Conservation (phyloP, 1,140 invertebrate genomes). For the Euglossa dilemma region DNA sequence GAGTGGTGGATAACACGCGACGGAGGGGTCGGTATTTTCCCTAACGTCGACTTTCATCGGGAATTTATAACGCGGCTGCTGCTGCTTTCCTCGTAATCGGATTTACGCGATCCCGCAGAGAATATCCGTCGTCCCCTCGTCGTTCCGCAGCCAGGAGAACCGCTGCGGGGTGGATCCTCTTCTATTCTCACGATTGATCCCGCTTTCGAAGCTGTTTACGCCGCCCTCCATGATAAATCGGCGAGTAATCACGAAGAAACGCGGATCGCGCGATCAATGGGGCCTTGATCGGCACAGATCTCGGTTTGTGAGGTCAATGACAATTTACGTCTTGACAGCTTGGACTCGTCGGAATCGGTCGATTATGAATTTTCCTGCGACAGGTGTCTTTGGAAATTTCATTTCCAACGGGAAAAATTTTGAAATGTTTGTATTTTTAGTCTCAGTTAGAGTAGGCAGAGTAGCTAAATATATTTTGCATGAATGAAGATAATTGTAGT, state of each 20-base stretch:
- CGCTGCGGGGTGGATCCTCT: neutral
- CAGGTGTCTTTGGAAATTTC: too few relatives aligned
- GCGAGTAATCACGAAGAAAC: neutral
- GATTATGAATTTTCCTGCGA: too few relatives aligned
- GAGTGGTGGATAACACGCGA: neutral
- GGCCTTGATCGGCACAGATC: neutral
- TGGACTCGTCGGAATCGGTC: too few relatives aligned
- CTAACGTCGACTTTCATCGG: slow-evolving; percentile 57
- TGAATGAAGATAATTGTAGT: too few relatives aligned
- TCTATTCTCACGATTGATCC: slow-evolving; percentile 34
- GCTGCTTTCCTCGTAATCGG: slow-evolving; percentile 56
- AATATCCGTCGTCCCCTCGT: slow-evolving; percentile 12
- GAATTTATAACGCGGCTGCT: slow-evolving; percentile 59
- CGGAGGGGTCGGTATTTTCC: slow-evolving; percentile 39
- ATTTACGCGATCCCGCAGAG: slow-evolving; percentile 53
- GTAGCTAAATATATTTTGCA: too few relatives aligned
- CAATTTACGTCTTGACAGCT: too few relatives aligned
- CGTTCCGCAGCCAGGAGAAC: neutral
- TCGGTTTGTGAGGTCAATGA: too few relatives aligned
- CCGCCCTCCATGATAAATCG: slow-evolving; percentile 2
- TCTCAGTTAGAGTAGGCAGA: too few relatives aligned
- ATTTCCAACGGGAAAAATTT: too few relatives aligned
- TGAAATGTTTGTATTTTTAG: too few relatives aligned
- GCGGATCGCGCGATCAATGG: neutral
- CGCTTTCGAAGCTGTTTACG: slow-evolving; percentile 39